Percentiles rank a stretch among this genome's conserved stretches.
These are phyloP conservation scores for Conus canariensis DNA, from an alignment of 2,888 invertebrate genomes.

Conservation along the genomic window DNA sequence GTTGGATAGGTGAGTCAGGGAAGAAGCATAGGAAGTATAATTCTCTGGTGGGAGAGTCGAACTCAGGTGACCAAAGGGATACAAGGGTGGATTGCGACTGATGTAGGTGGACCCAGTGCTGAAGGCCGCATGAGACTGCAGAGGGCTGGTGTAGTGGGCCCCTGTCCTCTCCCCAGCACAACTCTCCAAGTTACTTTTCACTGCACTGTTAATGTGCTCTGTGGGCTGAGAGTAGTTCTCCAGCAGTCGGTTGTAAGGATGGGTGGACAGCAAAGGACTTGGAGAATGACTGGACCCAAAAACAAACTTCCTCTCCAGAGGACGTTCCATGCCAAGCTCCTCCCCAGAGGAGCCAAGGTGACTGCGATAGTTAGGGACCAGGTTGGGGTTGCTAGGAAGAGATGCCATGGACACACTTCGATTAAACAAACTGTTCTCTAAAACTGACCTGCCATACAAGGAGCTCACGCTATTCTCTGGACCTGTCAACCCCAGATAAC, in stretches of 20 bases:
- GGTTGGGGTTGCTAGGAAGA: background rate
- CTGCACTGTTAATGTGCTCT: background rate
- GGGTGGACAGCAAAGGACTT: background rate
- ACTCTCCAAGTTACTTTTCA: background rate
- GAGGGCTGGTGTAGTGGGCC: background rate
- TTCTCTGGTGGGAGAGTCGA: background rate
- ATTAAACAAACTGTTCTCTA: slow-evolving; percentile 17
- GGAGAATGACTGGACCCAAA: background rate
- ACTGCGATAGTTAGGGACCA: background rate
- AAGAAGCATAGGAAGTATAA: background rate
- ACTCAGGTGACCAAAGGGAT: background rate
- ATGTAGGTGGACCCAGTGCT: background rate
- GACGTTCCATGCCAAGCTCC: background rate
- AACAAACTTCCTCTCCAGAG: slow-evolving; percentile 12
- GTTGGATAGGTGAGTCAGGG: background rate
- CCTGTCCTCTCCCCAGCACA: background rate
- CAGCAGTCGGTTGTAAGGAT: slow-evolving; percentile 4
- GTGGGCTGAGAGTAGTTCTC: background rate
- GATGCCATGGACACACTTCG: background rate
- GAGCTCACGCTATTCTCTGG: background rate
- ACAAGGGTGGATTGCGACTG: background rate
- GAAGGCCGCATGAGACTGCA: background rate
- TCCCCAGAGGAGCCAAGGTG: background rate
- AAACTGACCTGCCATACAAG: slow-evolving; percentile 1
- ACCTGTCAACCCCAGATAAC: background rate